Evolutionary conservation across 2,888 invertebrate species (phyloP), one percentile per base, ranked within the genome.

Genomic region (Cremastinae sp.): DNA sequence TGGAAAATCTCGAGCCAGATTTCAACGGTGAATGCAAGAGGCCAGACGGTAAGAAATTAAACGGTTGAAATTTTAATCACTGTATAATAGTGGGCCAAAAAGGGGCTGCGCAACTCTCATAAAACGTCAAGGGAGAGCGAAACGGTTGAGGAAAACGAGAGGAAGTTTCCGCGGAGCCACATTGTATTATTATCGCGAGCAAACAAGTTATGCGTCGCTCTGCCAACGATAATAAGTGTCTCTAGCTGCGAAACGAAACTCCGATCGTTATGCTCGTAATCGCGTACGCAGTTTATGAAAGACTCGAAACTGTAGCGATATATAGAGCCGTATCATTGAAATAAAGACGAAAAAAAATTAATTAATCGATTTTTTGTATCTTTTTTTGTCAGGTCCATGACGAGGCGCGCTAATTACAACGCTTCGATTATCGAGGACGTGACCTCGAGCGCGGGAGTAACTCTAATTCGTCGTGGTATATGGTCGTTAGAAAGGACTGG

Each of bases 111-210:
- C 12, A 65, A 65, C 53, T 75, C 64, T 70, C 69, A 65, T 75
- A 70, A 75, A 75, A 70, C 38, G 70, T 45, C 34, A 53, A 65
- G 59, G 18, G 36, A 20, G 14, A 34, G n/a, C 4, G 36, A n/a
- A 2, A 28, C 3, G 34, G 12, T 53, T 8, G 59, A 10, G 49
- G 4, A n/a, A 34, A 16, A 4, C n/a, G 49, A 20, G 41, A 36
- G 54, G 10, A n/a, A 34, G 49, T 8, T 22, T 62, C 41, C 12
- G 14, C 51, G 58, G 58, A 69, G 58, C 69, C 36, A 56, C 58
- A 45, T 56, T 59, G 68, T 51, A 68, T 56, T 74, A 74, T 69
- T 69, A 74, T 51, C n/a, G n/a, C 22, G 69, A 64, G 64, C 58
- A 34, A 58, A 58, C 69, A 47, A 65, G 54, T 54, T 34, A 64